Percentiles rank a stretch among this genome's conserved stretches.
These are phyloP conservation scores for Crotophaga sulcirostris DNA, from an alignment of 2,113 vertebrate species.

Conservation along the genomic window DNA sequence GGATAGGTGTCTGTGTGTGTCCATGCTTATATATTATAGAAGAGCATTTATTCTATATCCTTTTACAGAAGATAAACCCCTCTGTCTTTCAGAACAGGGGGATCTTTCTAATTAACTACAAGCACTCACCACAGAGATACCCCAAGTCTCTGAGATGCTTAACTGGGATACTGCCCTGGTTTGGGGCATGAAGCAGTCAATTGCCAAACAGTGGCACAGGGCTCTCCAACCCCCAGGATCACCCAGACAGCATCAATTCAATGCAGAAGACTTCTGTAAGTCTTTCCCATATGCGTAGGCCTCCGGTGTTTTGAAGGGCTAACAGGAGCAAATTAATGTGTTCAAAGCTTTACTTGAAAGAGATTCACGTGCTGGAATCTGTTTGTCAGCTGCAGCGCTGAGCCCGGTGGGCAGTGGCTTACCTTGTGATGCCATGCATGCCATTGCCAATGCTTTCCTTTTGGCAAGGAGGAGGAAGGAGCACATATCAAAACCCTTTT, in stretches of 20 bases:
- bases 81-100: not conserved
- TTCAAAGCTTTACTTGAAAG: not conserved
- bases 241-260: not conserved
- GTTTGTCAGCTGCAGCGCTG: not conserved
- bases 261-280: not conserved
- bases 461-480: not conserved
- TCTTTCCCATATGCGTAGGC: not conserved
- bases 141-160: not conserved
- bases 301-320: not conserved
- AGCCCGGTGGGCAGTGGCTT: accelerated
- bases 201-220: accelerated
- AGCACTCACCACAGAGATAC: not conserved
- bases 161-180: too few relatives aligned
- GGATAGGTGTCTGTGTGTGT: not conserved
- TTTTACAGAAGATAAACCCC: not conserved
- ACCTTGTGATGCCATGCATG: accelerated
- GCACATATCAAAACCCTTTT: not conserved
- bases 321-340: accelerated
- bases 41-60: not conserved
- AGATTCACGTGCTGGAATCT: not conserved
- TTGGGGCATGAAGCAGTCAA: not conserved
- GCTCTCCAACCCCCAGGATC: not conserved
- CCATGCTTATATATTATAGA: not conserved
- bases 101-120: not conserved
- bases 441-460: accelerated